Percentiles rank a stretch among this genome's conserved stretches.
phyloP scores from a whole-genome alignment of 2,113 vertebrate species.

The Arvicanthis niloticus region DNA sequence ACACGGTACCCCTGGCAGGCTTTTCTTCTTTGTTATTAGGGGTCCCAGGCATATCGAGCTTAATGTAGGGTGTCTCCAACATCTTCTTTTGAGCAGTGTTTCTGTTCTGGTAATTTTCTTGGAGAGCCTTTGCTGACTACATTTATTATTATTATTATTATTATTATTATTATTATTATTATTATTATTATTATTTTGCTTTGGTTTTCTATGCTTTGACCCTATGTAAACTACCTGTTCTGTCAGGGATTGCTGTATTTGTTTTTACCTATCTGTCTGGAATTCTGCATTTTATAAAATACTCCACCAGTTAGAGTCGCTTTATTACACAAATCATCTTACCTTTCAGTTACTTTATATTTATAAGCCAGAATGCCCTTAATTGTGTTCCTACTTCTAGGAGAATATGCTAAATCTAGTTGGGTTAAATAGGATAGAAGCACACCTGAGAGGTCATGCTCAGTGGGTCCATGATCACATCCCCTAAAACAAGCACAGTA shows the following conservation, averaged over 20 bases:
- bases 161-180: neutral
- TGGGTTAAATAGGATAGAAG: neutral
- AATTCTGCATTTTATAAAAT: neutral
- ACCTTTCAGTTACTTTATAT: neutral
- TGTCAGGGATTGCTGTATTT: neutral
- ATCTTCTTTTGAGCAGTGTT: neutral
- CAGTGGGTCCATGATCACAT: neutral
- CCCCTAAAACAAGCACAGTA: neutral
- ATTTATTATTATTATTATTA: too few relatives aligned
- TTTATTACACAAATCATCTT: neutral
- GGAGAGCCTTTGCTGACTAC: neutral
- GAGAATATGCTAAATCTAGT: neutral
- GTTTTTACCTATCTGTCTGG: neutral
- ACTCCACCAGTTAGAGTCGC: neutral
- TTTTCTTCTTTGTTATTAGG: too few relatives aligned
- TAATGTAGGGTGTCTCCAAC: too few relatives aligned
- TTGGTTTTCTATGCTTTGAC: neutral
- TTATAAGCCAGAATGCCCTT: neutral
- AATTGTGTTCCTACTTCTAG: neutral
- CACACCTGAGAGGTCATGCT: neutral
- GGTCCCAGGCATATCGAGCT: too few relatives aligned
- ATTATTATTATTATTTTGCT: too few relatives aligned
- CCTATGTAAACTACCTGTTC: neutral
- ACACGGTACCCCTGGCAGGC: too few relatives aligned
- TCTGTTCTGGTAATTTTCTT: neutral